phyloP scores from a whole-genome alignment of 2,888 invertebrate genomes.

The Dusona sp. region DNA sequence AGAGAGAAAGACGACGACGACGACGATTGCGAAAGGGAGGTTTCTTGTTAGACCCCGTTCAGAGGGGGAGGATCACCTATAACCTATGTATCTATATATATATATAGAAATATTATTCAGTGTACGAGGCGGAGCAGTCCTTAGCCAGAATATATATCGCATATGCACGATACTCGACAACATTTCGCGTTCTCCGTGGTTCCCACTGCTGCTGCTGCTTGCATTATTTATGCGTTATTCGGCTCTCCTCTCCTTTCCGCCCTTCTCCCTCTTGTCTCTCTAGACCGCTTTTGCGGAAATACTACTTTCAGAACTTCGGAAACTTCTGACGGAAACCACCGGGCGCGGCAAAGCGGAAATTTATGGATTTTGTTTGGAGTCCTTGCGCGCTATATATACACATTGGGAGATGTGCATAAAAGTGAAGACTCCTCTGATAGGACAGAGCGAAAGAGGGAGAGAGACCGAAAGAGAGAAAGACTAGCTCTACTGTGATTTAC shows the following conservation, averaged over 20 bases:
- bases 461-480: slow-evolving; percentile 18
- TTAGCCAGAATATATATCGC: slow-evolving; percentile 46
- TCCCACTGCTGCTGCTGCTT: slow-evolving; percentile 62
- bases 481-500: slow-evolving; percentile 79
- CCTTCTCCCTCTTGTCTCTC: slow-evolving; percentile 42
- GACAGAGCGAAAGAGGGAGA: slow-evolving; percentile 16
- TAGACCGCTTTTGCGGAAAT: slow-evolving; percentile 75
- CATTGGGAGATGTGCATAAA: slow-evolving; percentile 29
- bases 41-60: slow-evolving; percentile 55
- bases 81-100: slow-evolving; percentile 3
- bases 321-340: slow-evolving; percentile 83
- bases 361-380: slow-evolving; percentile 84
- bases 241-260: slow-evolving; percentile 23
- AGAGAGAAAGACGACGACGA: slow-evolving; percentile 16
- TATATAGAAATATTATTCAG: slow-evolving; percentile 26
- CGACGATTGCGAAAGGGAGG: slow-evolving; percentile 36
- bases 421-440: slow-evolving; percentile 58
- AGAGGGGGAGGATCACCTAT: slow-evolving; percentile 32
- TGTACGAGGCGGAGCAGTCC: slow-evolving; percentile 47
- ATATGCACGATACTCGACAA: slow-evolving; percentile 60
- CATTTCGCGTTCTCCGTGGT: slow-evolving; percentile 54
- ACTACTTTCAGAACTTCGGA: slow-evolving; percentile 83
- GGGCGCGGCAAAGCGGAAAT: slow-evolving; percentile 82
- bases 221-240: slow-evolving; percentile 72
- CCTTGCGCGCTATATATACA: slow-evolving; percentile 69